Base-by-base conservation (phyloP, 2,888 invertebrate genomes). In the Machimus atricapillus region DNA sequence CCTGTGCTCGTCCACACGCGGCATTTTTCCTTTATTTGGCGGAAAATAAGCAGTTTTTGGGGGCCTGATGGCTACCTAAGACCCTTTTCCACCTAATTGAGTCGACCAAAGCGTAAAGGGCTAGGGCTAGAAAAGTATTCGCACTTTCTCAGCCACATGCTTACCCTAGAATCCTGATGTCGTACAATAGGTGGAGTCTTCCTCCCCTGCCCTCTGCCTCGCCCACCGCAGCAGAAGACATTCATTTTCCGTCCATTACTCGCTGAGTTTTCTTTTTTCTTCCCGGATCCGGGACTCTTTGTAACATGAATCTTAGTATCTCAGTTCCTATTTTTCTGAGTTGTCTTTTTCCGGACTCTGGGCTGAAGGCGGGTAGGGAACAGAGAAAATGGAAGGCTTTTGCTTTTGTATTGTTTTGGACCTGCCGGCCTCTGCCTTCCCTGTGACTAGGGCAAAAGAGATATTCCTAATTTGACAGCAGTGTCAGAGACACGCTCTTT, bases 381-480 rank as follows among this genome's bases (percentile, higher is more conserved):
- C 7, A 23, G 66, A 12, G 8, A 27, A 66, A 58, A 58, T 58
- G 12, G 5, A 77, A 78, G 40, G 23, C 37, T 40, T 78, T 78
- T 78, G 78, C 37, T 40, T 78, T 78, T 78, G 78, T 78, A 66
- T 66, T 66, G 66, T 66, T 66, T 66, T 66, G 23, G 43, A 0
- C 12, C 8, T 12, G 14, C 27, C 66, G 23, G 19, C 66, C 66
- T 66, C 12, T 66, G 5, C 23, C 23, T 66, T 27, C 23, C 27
- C 37, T 78, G 23, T 78, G 37, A 37, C 37, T 23, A 23, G 43
- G 43, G 23, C 46, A 40, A 78, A 78, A 16, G 43, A 78, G 23
- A 78, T 43, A 78, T 78, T 78, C 14, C 78, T 78, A 78, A 78
- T 78, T 78, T 78, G 78, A 78, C 78, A 78, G 78, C 78, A 78